Base-by-base conservation (phyloP, 2,113 vertebrate species). In the Mola mola region DNA sequence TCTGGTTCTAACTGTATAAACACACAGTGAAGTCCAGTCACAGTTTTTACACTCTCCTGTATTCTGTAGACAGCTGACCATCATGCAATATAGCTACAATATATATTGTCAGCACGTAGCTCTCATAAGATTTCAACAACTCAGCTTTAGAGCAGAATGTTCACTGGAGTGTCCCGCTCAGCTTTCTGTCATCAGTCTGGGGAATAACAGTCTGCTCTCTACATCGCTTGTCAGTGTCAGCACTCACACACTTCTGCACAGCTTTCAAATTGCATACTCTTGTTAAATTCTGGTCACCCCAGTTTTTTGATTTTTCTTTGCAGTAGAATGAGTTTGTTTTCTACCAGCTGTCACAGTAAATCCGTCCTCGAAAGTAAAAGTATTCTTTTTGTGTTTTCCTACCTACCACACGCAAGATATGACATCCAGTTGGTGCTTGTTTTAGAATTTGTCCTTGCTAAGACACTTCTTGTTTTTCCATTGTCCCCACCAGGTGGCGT, bases 401-500 rank as follows among this genome's bases (percentile, higher is more conserved):
- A n/a, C n/a, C n/a, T n/a, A n/a, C n/a, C n/a, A n/a, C n/a, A n/a
- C n/a, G n/a, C n/a, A n/a, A n/a, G n/a, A n/a, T n/a, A n/a, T n/a
- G n/a, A n/a, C n/a, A n/a, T n/a, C n/a, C n/a, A n/a, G n/a, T n/a
- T n/a, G n/a, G n/a, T n/a, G n/a, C n/a, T n/a, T n/a, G n/a, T n/a
- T n/a, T n/a, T n/a, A n/a, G n/a, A n/a, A n/a, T n/a, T n/a, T n/a
- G n/a, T n/a, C n/a, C n/a, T n/a, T n/a, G n/a, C n/a, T n/a, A n/a
- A n/a, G n/a, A n/a, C n/a, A n/a, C n/a, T n/a, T n/a, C n/a, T n/a
- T n/a, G n/a, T n/a, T n/a, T n/a, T n/a, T n/a, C n/a, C n/a, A n/a
- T 44, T 60, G 7, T 67, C 50, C 28, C 57, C 59, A 52, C 41
- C 76, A 91, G 91, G 88, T 91, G 79, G 87, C 93, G 0, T 96